These are phyloP conservation scores for Heliconius charithonia DNA, from an alignment of 2,888 invertebrate genomes.

Conservation along the genomic window DNA sequence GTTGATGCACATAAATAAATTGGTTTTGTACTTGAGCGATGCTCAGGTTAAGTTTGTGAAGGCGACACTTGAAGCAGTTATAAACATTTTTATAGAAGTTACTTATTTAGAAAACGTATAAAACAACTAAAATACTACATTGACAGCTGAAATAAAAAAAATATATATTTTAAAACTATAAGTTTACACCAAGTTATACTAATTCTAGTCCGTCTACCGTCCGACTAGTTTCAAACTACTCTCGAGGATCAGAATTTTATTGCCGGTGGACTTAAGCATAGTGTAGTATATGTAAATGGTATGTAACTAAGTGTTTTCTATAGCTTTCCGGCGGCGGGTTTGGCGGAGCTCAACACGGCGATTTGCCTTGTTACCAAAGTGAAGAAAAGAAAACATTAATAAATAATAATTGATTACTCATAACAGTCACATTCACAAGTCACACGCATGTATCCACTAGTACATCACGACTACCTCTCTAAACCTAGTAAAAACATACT, in stretches of 20 bases:
- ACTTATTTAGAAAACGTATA: too few species aligned
- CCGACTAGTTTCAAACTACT: constrained; percentile 33
- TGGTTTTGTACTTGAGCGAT: constrained; percentile 9
- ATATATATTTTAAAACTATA: not conserved
- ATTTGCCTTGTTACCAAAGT: too few species aligned
- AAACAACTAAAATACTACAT: not conserved
- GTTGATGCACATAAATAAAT: constrained; percentile 12
- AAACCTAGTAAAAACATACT: not conserved
- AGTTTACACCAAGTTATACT: not conserved
- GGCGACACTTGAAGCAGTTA: not conserved
- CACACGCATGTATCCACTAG: too few species aligned
- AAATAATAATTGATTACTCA: too few species aligned
- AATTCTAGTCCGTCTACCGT: constrained; percentile 13
- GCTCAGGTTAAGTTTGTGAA: constrained; percentile 11
- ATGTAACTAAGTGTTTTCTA: not conserved
- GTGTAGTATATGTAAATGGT: not conserved
- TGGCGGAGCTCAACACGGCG: too few species aligned
- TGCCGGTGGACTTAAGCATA: constrained; percentile 21
- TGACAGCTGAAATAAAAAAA: not conserved
- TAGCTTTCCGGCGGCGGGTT: not conserved
- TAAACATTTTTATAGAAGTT: not conserved
- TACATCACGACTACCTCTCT: too few species aligned
- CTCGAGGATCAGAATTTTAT: constrained; percentile 32
- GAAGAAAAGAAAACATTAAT: too few species aligned
- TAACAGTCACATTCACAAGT: too few species aligned